A percentile compares a stretch with the other conserved stretches of the same genome.
Evolutionary conservation across 2,797 vertebrate species (phyloP).

Genomic region (Enteromius mattozi): DNA sequence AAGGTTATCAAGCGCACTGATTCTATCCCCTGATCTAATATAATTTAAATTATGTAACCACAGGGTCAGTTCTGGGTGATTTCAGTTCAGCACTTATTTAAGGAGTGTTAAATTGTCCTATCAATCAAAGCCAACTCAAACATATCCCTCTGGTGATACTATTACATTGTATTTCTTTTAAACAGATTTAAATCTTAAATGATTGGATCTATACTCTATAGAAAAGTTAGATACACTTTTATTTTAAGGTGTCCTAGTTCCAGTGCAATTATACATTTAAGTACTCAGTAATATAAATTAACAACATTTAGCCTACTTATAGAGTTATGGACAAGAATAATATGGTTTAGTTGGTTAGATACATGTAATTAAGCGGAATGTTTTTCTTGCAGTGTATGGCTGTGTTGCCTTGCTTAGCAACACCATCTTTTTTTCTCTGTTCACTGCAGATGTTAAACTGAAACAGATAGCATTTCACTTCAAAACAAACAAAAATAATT

Average conservation of each 20-base stretch:
- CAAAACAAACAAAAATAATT: not conserved
- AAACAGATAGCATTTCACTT: not conserved
- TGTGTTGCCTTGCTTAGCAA: not conserved
- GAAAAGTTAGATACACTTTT: not conserved
- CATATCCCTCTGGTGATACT: not conserved
- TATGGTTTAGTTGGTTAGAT: not conserved
- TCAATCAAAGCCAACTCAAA: not conserved
- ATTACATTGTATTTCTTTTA: not conserved
- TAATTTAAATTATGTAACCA: not conserved
- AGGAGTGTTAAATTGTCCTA: not conserved
- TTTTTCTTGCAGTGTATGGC: not conserved
- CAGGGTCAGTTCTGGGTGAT: not conserved
- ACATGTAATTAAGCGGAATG: not conserved
- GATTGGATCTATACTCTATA: not conserved
- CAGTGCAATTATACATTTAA: not conserved
- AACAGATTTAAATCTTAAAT: not conserved
- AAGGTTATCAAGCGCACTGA: not conserved
- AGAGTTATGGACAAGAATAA: not conserved
- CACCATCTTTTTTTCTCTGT: not conserved
- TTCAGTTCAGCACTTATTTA: not conserved
- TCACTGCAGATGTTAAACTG: not conserved
- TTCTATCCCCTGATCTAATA: not conserved
- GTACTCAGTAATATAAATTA: not conserved
- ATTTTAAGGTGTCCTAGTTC: not conserved
- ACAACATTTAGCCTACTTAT: not conserved